Base-by-base conservation (phyloP, 2,888 invertebrate genomes). In the Biston betularia region DNA sequence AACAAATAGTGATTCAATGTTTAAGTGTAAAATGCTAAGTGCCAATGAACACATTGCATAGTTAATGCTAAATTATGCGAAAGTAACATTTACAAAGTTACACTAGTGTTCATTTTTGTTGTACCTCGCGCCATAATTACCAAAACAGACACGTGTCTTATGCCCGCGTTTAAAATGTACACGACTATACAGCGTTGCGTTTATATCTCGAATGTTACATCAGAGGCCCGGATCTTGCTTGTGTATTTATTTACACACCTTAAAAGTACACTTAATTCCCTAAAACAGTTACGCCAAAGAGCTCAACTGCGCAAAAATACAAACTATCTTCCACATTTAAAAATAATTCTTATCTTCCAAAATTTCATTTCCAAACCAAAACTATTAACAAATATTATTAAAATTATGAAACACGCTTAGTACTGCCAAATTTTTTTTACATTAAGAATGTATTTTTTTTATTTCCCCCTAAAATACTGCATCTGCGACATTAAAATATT, bases 171-270 rank as follows among this genome's bases (percentile, higher is more conserved):
- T 38, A 50, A 59, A 57, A 46, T 62, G 54, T 58, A 59, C 65
- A 69, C 50, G 54, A 63, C 69, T 63, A 64, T 63, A 64, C 63
- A 63, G 61, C 38, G 33, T 42, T 49, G 24, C n/a, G n/a, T n/a
- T n/a, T 62, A 49, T 58, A 48, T 35, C 9, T 50, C 24, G 52
- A 42, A 65, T 71, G 63, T 70, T 65, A 76, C 71, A 71, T 74
- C 68, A 58, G 70, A 75, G 67, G 76, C 73, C 76, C 75, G 71
- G 63, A 71, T 59, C 59, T 55, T 69, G 82, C 80, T 84, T 83
- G 89, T 90, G 90, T 89, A 85, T 83, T 72, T 89, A 92, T 92
- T 89, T 93, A 93, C 93, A 92, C 90, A 81, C 83, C 85, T 89
- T 92, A 87, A 82, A 79, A 86, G 75, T 90, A 92, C 86, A 81